Evolutionary conservation across 2,113 vertebrate species (phyloP), one percentile per base, ranked within the genome.

Genomic region (Microtus oregoni): DNA sequence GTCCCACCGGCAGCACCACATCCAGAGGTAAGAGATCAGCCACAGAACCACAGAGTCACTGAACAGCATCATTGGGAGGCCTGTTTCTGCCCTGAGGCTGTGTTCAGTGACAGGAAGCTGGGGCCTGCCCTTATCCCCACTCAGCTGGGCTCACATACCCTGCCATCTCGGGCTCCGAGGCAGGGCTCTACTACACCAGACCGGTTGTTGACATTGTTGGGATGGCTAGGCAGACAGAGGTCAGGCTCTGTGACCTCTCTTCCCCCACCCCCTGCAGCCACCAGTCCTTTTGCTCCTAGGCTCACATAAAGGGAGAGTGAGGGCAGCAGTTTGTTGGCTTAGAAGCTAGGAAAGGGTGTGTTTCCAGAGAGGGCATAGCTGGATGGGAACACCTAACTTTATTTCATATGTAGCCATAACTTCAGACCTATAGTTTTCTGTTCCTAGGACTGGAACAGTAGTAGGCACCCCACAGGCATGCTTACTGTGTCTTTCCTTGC

Each of bases 1-100:
- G 99, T 75, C 99, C 99, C 70, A 99, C 99, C 41, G 99, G 99
- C 98, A 99, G 99, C 75, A 99, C 99, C 96, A 98, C 99, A 73
- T 99, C 99, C 24, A 99, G 99, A 99, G 99, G 99, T 99, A 98
- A 99, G 99, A 93, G 38, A 11, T 1, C 15, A 15, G n/a, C 67
- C 67, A 24, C 10, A n/a, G 70, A 70, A 17, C 68, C 67, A n/a
- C n/a, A 72, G 70, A 22, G 70, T 6, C 35, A 7, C 61, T 32
- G 82, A 12, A 9, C 2, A 0, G 24, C 0, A 8, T 22, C 5
- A 8, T 0, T 0, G 4, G 14, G 44, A 41, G 11, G 65, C 35
- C 68, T 63, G 14, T 7, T 86, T 26, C 20, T 3, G 2, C 61
- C 15, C 58, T 15, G 58, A 58, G 50, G 10, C 85, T 35, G 13